phyloP scores from a whole-genome alignment of 2,797 vertebrate species.

The Merluccius polli region DNA sequence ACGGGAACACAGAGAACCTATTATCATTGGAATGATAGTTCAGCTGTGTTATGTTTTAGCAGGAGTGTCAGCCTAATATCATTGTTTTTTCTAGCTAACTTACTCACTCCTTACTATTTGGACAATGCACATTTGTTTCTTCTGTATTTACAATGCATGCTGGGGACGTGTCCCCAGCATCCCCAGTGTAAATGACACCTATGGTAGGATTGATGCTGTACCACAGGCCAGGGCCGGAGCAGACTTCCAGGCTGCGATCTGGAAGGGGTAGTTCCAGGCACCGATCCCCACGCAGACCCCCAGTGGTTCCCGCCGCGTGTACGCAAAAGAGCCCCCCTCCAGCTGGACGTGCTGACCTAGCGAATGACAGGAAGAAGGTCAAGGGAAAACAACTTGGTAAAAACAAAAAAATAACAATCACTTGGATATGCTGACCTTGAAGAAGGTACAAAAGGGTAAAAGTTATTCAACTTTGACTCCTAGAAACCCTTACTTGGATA shows the following conservation, averaged over 20 bases:
- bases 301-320: slow-evolving; percentile 90
- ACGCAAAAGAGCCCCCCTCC: slow-evolving; percentile 87
- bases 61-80: background rate
- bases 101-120: too few relatives aligned
- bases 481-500: too few relatives aligned
- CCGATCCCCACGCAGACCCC: slow-evolving; percentile 95
- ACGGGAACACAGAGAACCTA: background rate
- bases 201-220: slow-evolving; percentile 49
- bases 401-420: background rate
- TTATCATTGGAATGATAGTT: background rate
- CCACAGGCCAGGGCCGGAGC: slow-evolving; percentile 93
- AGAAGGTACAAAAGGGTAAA: background rate
- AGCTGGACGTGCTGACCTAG: slow-evolving; percentile 93
- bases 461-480: too few relatives aligned
- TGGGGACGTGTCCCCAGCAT: too few relatives aligned
- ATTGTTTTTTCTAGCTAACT: too few relatives aligned
- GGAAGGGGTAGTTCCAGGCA: slow-evolving; percentile 98
- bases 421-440: background rate
- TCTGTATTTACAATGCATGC: too few relatives aligned
- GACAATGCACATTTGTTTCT: too few relatives aligned
- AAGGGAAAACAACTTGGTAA: background rate
- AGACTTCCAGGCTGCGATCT: slow-evolving; percentile 92
- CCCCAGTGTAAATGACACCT: background rate
- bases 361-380: slow-evolving; percentile 8
- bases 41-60: background rate